phyloP scores from a whole-genome alignment of 2,888 invertebrate genomes.

The Agrotis segetum region DNA sequence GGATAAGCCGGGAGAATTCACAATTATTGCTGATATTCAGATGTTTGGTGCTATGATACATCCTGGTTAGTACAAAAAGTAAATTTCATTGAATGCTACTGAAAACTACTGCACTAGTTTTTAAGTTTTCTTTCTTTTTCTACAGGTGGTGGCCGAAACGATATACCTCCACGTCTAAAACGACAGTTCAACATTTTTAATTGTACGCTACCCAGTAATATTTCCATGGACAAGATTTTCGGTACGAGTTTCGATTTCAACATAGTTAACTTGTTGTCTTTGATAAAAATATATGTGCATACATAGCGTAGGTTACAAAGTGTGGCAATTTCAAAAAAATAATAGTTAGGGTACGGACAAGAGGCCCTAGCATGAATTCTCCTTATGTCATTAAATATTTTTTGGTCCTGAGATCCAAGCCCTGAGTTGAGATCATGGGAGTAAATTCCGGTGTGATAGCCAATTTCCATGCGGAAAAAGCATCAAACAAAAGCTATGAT shows the following conservation, averaged over 20 bases:
- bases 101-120: background rate
- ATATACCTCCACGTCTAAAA: slow-evolving; percentile 96
- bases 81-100: background rate
- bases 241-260: slow-evolving; percentile 81
- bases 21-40: slow-evolving; percentile 94
- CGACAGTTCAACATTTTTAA: slow-evolving; percentile 97
- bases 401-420: background rate
- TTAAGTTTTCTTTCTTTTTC: background rate
- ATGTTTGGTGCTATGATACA: slow-evolving; percentile 97
- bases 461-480: background rate
- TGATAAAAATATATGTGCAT: too few species aligned
- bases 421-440: background rate
- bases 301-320: too few species aligned
- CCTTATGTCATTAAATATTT: background rate
- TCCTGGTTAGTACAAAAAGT: slow-evolving; percentile 89
- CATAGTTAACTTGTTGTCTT: background rate
- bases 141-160: slow-evolving; percentile 95
- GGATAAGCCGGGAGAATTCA: slow-evolving; percentile 97
- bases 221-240: slow-evolving; percentile 97
- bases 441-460: background rate
- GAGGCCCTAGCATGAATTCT: too few species aligned
- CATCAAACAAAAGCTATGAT: background rate
- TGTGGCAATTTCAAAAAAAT: too few species aligned
- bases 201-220: slow-evolving; percentile 96
- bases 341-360: too few species aligned